phyloP scores from a whole-genome alignment of 2,113 vertebrate genomes.

The Brienomyrus longianalis region DNA sequence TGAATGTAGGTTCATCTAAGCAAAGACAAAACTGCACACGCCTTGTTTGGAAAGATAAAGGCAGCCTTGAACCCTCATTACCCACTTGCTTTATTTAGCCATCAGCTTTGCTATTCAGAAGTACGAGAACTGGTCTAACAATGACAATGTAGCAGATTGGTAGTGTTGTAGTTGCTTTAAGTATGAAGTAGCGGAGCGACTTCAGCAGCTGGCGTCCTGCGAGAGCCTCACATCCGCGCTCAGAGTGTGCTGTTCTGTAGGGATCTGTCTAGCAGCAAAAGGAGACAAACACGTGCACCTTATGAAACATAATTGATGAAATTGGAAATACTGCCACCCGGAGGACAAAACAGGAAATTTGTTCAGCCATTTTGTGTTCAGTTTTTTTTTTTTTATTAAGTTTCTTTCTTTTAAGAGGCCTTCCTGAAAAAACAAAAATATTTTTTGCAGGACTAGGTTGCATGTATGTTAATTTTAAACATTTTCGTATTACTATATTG shows the following conservation, averaged over 20 bases:
- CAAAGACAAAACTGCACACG: neutral
- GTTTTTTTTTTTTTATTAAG: neutral
- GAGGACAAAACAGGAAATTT: conserved; percentile 1
- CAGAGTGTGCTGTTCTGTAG: neutral
- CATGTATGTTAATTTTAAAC: neutral
- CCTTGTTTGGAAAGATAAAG: neutral
- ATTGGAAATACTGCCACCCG: conserved; percentile 21
- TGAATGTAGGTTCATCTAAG: neutral
- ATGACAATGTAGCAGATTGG: neutral
- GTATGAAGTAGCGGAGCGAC: neutral
- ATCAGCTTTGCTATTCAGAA: neutral
- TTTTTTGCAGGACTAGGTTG: neutral
- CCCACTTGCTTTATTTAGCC: neutral
- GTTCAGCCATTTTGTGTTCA: conserved; percentile 19
- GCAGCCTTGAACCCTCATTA: neutral
- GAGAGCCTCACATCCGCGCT: neutral
- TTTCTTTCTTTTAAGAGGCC: neutral
- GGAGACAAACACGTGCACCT: neutral
- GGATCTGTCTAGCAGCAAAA: neutral
- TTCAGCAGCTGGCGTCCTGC: neutral
- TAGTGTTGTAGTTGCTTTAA: neutral
- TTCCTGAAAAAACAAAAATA: neutral
- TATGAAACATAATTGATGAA: neutral
- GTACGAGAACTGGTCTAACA: neutral
- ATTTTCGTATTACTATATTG: neutral